Evolutionary conservation across 2,113 vertebrate species (phyloP).

Genomic region (Centropus unirufus): DNA sequence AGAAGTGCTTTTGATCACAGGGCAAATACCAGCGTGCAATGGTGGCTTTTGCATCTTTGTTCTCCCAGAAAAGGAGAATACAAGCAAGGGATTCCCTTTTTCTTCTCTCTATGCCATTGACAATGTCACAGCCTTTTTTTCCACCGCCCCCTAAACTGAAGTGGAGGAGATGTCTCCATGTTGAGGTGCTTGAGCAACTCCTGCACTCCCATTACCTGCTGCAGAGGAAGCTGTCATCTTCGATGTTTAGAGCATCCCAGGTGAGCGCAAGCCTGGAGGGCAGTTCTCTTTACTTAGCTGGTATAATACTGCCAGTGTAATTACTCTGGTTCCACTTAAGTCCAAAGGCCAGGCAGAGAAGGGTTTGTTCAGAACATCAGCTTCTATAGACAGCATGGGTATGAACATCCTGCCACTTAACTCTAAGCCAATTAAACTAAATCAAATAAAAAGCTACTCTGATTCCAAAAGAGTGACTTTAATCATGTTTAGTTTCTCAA

Average conservation of each 20-base stretch:
- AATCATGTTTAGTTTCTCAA: not conserved
- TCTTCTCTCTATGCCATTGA: not conserved
- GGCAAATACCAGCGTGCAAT: rapidly evolving
- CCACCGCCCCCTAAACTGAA: not conserved
- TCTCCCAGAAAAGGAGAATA: not conserved
- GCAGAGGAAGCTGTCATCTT: not conserved
- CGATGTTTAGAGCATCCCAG: not conserved
- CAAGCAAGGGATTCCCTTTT: not conserved
- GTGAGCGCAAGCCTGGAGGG: not conserved
- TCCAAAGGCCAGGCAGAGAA: not conserved
- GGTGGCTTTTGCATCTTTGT: not conserved
- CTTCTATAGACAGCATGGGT: not conserved
- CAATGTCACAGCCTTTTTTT: rapidly evolving
- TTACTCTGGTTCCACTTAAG: not conserved
- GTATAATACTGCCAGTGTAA: rapidly evolving
- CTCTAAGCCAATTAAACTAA: not conserved
- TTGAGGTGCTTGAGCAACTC: not conserved
- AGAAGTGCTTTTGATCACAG: not conserved
- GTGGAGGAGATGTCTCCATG: rapidly evolving
- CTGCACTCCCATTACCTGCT: not conserved
- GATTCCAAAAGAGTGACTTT: not conserved
- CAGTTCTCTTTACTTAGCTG: rapidly evolving
- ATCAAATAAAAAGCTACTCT: not conserved
- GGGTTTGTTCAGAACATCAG: not conserved
- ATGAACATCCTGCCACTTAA: not conserved